A percentile compares a stretch with the other conserved stretches of the same genome.
These are phyloP conservation scores for Lysandra coridon DNA, from an alignment of 2,888 invertebrate species.

Conservation along the genomic window DNA sequence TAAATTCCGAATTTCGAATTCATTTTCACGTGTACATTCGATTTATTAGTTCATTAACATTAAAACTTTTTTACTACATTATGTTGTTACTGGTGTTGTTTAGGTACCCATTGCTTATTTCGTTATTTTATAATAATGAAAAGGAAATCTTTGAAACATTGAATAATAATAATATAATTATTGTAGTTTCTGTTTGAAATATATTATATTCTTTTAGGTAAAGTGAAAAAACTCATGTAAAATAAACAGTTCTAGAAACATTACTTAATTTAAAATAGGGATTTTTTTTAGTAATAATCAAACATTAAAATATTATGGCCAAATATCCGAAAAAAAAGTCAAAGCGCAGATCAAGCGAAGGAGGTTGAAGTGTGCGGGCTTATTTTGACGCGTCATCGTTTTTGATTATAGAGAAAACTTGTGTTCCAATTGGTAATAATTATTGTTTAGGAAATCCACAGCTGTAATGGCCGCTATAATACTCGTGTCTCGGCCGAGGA, in stretches of 20 bases:
- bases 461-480: conserved; percentile 48
- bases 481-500: conserved; percentile 46
- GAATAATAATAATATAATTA: no score
- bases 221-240: no score
- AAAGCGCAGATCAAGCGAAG: conserved; percentile 36
- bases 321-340: not conserved
- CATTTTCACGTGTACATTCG: not conserved
- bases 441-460: conserved; percentile 65
- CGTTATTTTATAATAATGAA: no score
- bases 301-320: not conserved
- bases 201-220: no score
- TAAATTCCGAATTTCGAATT: not conserved
- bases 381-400: conserved; percentile 73
- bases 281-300: no score
- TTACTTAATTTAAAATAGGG: no score
- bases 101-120: not conserved
- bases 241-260: no score
- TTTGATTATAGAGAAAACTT: conserved; percentile 74
- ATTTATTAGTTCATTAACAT: not conserved
- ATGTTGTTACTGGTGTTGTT: not conserved
- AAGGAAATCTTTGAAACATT: no score
- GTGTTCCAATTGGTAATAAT: conserved; percentile 75
- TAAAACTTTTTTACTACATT: not conserved
- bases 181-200: no score
- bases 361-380: conserved; percentile 68